These are phyloP conservation scores for Baccha elongata DNA, from an alignment of 2,888 invertebrate genomes.

Conservation along the genomic window DNA sequence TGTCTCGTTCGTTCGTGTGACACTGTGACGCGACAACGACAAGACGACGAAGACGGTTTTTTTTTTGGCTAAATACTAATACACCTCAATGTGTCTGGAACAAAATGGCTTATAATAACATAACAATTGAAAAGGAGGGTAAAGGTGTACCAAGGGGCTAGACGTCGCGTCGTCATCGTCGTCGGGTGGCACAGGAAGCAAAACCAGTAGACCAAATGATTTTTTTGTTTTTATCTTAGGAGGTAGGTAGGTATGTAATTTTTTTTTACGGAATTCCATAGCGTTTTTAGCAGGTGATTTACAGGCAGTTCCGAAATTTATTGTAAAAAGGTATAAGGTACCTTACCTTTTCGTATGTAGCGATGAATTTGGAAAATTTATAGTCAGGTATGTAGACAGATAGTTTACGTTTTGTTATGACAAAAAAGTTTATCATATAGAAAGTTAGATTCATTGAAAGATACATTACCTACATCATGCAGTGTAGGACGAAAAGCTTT, in stretches of 20 bases:
- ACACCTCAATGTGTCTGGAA: constrained; percentile 60
- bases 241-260: background rate
- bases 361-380: background rate
- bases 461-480: no score
- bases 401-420: no score
- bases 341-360: no score
- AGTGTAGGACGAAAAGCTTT: no score
- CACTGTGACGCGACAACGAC: background rate
- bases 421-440: no score
- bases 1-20: constrained; percentile 50
- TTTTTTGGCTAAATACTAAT: constrained; percentile 52
- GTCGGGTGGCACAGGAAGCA: constrained; percentile 60
- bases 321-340: no score
- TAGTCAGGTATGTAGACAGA: background rate
- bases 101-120: constrained; percentile 30
- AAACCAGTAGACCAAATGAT: constrained; percentile 67
- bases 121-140: constrained; percentile 22
- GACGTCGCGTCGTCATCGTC: constrained; percentile 31
- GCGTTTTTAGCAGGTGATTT: constrained; percentile 61
- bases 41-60: constrained; percentile 5
- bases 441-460: no score
- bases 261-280: constrained; percentile 40
- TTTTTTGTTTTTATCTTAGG: constrained; percentile 35
- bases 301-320: constrained; percentile 40
- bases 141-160: background rate